A percentile compares a stretch with the other conserved stretches of the same genome.
These are phyloP conservation scores for Phataginus tetradactyla DNA, from an alignment of 2,797 vertebrate species.

Conservation along the genomic window DNA sequence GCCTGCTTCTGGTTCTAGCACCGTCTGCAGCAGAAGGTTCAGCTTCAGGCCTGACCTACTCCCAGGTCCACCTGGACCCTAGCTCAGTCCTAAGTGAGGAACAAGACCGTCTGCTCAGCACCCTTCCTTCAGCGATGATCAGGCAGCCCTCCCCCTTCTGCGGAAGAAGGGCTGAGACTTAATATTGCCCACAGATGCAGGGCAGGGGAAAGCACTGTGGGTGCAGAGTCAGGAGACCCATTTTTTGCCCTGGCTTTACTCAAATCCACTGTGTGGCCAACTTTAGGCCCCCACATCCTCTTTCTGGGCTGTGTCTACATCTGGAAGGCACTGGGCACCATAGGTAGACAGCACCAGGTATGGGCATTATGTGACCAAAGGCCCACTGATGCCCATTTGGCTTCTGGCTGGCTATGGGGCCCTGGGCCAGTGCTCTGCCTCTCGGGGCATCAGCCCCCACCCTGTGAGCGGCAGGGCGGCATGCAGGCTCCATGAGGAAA, in stretches of 20 bases:
- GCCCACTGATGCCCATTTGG: not conserved
- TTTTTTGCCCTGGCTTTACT: not conserved
- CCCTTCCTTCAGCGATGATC: not conserved
- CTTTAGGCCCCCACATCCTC: not conserved
- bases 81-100: not conserved
- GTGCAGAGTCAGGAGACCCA: conserved; percentile 7
- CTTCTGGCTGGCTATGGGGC: not conserved
- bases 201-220: not conserved
- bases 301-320: not conserved
- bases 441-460: not conserved
- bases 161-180: conserved; percentile 15
- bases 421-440: not conserved
- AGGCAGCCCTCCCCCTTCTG: conserved; percentile 13
- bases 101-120: not conserved
- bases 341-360: not conserved
- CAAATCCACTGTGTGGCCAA: not conserved
- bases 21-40: not conserved
- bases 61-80: not conserved
- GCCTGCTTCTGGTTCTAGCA: not conserved
- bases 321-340: not conserved
- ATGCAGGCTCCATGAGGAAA: not conserved
- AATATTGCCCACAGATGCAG: conserved; percentile 71
- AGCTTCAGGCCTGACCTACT: not conserved
- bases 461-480: not conserved
- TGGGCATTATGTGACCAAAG: not conserved